Base-by-base conservation (phyloP, 2,797 vertebrate genomes). In the Nannoperca obscura region DNA sequence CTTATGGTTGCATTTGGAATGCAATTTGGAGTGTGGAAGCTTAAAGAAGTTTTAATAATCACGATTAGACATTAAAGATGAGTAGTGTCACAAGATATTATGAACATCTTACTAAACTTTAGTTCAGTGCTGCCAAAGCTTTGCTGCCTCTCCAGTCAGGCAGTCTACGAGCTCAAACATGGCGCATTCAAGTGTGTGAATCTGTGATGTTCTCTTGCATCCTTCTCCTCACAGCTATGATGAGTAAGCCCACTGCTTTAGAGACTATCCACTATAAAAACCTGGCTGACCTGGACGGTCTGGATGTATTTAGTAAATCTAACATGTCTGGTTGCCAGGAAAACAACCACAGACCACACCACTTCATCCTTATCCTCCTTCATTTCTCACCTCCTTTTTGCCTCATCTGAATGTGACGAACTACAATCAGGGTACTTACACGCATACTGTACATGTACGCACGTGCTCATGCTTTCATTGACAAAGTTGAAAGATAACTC, bases 251-350 rank as follows among this genome's bases (percentile, higher is more conserved):
- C 32, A 57, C n/a, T n/a, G 34, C 13, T 2, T 59, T n/a, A 27
- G 27, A 77, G 3, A 50, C 55, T 2, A 36, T 49, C 24, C 22
- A 52, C 53, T 11, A 49, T 24, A 52, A 64, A 60, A 59, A 44
- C 24, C 52, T 36, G 30, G 32, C 42, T 67, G 24, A 50, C 61
- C 49, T 60, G 34, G 27, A 66, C 42, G 59, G 36, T 38, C n/a
- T 62, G 53, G 20, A 64, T 70, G 53, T 58, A 52, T 78, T 75
- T 12, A 34, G 40, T 38, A 55, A 60, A 58, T 66, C n/a, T 52
- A 57, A 77, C 74, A 53, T 4, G 15, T 66, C 76, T 66, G 44
- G 80, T 86, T 88, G 65, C 81, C 70, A 55, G 14, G 86, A 86
- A 79, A 92, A 90, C 87, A 27, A 27, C 24, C 24, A 27, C 22